Conservation (phyloP, 2,888 invertebrate species). For the Coleophora flavipennella region DNA sequence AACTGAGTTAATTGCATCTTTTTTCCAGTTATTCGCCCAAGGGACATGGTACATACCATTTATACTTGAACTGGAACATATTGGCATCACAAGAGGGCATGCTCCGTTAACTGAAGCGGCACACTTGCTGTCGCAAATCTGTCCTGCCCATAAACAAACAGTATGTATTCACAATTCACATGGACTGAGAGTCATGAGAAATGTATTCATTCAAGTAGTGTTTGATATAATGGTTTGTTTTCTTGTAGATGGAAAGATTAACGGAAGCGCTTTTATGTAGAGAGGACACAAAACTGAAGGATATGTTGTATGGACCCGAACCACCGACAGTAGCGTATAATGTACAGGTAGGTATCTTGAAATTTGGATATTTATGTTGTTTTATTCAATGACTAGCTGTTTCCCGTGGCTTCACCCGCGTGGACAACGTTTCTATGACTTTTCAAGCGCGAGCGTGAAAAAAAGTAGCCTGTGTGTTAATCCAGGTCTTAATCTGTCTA, state of each 20-base stretch:
- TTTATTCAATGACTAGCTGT: no score
- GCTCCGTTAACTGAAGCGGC: conserved; percentile 88
- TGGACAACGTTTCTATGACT: no score
- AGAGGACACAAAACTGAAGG: conserved; percentile 54
- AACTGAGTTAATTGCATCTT: conserved; percentile 1
- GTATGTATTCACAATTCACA: no score
- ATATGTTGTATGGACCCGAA: conserved; percentile 60
- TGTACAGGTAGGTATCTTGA: conserved; percentile 39
- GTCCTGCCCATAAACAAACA: conserved; percentile 82
- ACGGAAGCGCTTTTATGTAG: conserved; percentile 56
- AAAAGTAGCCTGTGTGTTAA: no score
- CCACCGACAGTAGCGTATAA: conserved; percentile 67
- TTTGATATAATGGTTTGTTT: conserved; percentile 7
- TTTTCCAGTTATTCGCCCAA: conserved; percentile 83
- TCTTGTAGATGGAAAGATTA: conserved; percentile 49
- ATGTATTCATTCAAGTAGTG: no score
- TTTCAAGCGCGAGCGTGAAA: no score
- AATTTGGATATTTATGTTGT: background rate
- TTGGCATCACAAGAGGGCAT: conserved; percentile 87
- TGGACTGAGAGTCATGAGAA: no score
- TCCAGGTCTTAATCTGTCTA: no score
- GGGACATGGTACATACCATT: conserved; percentile 84
- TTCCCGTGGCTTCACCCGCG: no score
- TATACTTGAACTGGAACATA: conserved; percentile 88
- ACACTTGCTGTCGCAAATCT: conserved; percentile 82